phyloP scores from a whole-genome alignment of 2,113 vertebrate genomes.

The human (Homo sapiens) region DNA sequence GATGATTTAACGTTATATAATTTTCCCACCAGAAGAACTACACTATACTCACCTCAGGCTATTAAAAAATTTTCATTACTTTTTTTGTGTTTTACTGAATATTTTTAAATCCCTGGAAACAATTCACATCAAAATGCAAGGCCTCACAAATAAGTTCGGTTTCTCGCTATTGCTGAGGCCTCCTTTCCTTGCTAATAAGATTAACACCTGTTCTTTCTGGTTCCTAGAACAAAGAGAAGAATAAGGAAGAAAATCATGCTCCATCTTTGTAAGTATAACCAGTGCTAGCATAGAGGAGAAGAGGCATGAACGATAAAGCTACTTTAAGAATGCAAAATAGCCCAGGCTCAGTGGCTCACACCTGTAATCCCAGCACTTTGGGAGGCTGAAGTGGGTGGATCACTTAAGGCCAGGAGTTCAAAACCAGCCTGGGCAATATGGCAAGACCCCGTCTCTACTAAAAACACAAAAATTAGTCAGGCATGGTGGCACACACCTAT shows the following conservation, averaged over 20 bases:
- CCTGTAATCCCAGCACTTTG: no score
- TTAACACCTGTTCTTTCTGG: not conserved
- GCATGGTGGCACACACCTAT: no score
- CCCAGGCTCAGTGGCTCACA: no score
- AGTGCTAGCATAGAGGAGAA: not conserved
- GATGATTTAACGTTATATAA: conserved; percentile 4
- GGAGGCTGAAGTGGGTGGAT: no score
- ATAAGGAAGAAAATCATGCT: not conserved
- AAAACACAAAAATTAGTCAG: no score
- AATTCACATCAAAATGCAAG: conserved; percentile 45
- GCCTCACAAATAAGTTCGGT: not conserved
- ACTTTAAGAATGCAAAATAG: not conserved
- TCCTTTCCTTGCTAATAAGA: not conserved
- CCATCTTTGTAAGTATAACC: not conserved
- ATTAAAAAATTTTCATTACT: conserved; percentile 34
- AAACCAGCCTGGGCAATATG: no score
- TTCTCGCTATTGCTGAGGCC: not conserved
- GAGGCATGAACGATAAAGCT: not conserved
- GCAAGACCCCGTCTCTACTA: no score
- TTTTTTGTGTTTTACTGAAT: conserved; percentile 28
- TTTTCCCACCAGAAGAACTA: conserved; percentile 17
- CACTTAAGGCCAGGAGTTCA: no score
- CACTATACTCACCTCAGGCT: not conserved
- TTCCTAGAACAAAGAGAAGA: conserved; percentile 3
- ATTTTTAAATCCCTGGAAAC: conserved; percentile 17